Percentiles rank a stretch among this genome's conserved stretches.
These are phyloP conservation scores for Helicolenus hilgendorfi DNA, from an alignment of 2,797 vertebrate genomes.

Conservation along the genomic window DNA sequence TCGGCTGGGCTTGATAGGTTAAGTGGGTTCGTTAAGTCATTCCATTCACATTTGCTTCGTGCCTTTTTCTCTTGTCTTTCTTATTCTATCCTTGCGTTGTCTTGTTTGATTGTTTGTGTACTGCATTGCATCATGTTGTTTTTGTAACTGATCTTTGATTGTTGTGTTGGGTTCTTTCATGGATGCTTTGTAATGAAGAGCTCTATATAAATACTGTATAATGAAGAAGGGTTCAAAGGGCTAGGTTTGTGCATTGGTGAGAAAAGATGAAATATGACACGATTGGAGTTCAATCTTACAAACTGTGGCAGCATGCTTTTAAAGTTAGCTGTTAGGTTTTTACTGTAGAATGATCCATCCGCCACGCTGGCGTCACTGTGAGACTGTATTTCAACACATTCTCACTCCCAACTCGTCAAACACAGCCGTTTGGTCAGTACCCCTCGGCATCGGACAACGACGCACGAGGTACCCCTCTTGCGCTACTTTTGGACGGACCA, in stretches of 20 bases:
- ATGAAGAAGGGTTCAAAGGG: neutral
- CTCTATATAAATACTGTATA: neutral
- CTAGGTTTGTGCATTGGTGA: neutral
- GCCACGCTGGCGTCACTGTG: neutral
- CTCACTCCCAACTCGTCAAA: too few relatives aligned
- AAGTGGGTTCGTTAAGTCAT: neutral
- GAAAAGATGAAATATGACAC: neutral
- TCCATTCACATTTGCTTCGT: neutral
- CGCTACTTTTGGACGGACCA: too few relatives aligned
- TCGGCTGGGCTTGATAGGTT: neutral
- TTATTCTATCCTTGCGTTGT: too few relatives aligned
- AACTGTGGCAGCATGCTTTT: neutral
- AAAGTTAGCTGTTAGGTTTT: neutral
- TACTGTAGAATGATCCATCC: neutral
- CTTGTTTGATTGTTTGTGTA: neutral
- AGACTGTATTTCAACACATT: neutral
- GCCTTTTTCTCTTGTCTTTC: neutral
- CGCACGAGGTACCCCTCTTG: too few relatives aligned
- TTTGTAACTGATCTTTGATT: neutral
- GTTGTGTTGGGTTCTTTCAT: neutral
- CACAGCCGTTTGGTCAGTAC: too few relatives aligned
- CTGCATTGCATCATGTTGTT: neutral
- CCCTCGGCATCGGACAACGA: too few relatives aligned
- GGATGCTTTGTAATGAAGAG: neutral
- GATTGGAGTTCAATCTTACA: neutral